Percentiles rank a stretch among this genome's conserved stretches.
Evolutionary conservation across 2,888 invertebrate genomes (phyloP).

Genomic region (Napeogenes sylphis): DNA sequence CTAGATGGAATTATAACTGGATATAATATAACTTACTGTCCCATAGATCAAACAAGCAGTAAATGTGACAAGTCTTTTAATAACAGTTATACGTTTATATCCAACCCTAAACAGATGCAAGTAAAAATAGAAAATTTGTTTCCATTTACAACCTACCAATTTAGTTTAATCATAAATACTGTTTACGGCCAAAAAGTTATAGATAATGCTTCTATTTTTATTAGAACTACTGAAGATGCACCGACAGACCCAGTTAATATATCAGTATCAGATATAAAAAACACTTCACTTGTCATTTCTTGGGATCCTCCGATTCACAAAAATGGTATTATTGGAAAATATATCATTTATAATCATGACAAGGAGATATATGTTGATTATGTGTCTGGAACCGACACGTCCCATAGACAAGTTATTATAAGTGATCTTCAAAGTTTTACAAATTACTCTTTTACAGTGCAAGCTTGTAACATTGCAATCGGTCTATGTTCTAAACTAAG

Average conservation of each 20-base stretch:
- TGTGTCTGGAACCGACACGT: slow-evolving; percentile 47
- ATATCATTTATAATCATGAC: slow-evolving; percentile 77
- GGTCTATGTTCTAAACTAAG: too few species aligned
- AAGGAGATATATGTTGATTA: slow-evolving; percentile 43
- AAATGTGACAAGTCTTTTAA: slow-evolving; percentile 73
- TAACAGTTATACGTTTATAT: slow-evolving; percentile 56
- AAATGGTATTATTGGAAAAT: slow-evolving; percentile 85
- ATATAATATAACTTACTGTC: slow-evolving; percentile 87
- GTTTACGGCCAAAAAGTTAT: slow-evolving; percentile 59
- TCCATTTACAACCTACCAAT: slow-evolving; percentile 80
- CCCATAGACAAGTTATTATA: slow-evolving; percentile 48
- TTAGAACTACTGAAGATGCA: slow-evolving; percentile 84
- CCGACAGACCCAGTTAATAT: slow-evolving; percentile 79
- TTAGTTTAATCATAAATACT: slow-evolving; percentile 80
- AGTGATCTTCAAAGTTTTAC: slow-evolving; percentile 47
- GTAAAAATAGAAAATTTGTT: too few species aligned
- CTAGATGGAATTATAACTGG: slow-evolving; percentile 82
- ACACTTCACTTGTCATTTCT: slow-evolving; percentile 78
- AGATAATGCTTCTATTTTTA: slow-evolving; percentile 76
- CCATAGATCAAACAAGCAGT: slow-evolving; percentile 71
- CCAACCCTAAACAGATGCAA: slow-evolving; percentile 56
- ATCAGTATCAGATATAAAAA: slow-evolving; percentile 76
- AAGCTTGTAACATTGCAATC: too few species aligned
- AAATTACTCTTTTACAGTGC: too few species aligned
- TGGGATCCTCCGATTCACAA: slow-evolving; percentile 83